Evolutionary conservation across 2,797 vertebrate species (phyloP).

Genomic region (Steatocranus sp.): DNA sequence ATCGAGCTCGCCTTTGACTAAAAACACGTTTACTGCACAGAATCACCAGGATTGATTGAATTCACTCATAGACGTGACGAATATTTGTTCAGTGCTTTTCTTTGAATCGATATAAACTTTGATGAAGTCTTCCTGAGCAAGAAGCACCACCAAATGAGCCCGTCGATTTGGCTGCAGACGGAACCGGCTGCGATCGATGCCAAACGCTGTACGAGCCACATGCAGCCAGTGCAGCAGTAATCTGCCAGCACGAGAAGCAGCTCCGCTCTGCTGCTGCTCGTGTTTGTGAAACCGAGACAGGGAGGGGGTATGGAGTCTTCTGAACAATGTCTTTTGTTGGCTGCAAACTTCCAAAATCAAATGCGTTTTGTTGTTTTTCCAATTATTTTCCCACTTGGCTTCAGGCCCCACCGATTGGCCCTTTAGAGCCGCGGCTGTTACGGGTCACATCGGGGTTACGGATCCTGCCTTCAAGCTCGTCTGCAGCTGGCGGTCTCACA

Average conservation of each 20-base stretch:
- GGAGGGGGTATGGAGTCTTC: too few species aligned
- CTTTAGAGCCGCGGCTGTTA: background rate
- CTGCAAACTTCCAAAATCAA: background rate
- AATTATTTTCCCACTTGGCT: background rate
- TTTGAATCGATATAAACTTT: background rate
- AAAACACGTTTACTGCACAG: background rate
- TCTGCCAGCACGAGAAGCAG: background rate
- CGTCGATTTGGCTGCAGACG: background rate
- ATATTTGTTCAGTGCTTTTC: background rate
- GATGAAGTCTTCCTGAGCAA: background rate
- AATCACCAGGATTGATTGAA: background rate
- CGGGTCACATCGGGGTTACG: background rate
- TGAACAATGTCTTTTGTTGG: background rate
- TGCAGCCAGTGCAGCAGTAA: background rate
- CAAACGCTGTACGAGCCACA: background rate
- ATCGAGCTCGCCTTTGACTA: accelerated
- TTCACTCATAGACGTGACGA: background rate
- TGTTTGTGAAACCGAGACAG: background rate
- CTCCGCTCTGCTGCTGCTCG: background rate
- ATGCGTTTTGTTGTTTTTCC: background rate
- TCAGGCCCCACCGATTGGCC: background rate
- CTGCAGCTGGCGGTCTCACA: background rate
- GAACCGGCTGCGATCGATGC: background rate
- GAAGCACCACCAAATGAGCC: accelerated
- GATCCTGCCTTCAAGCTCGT: background rate